Conservation (phyloP, 1,140 invertebrate genomes). For the Dendroctonus ponderosae region DNA sequence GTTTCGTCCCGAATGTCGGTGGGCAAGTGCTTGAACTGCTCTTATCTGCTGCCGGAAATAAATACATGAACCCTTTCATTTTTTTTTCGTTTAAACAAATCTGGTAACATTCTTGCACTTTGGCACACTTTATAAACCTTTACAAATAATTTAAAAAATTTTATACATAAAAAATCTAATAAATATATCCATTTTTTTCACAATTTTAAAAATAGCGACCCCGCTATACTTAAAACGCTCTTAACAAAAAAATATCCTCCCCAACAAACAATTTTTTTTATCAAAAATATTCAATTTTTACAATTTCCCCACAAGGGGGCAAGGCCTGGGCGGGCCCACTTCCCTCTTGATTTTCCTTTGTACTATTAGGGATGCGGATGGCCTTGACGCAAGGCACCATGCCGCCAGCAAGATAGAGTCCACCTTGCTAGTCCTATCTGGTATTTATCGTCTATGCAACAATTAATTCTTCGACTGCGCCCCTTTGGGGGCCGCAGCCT, state of each 20-base stretch:
- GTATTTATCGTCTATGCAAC: background rate
- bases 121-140: slow-evolving; percentile 52
- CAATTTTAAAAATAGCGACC: slow-evolving; percentile 50
- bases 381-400: slow-evolving; percentile 47
- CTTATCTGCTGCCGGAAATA: slow-evolving; percentile 38
- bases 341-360: slow-evolving; percentile 47
- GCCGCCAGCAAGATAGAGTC: slow-evolving; percentile 37
- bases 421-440: slow-evolving; percentile 39
- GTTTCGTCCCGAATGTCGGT: slow-evolving; percentile 39
- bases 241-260: slow-evolving; percentile 54
- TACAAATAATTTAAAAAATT: slow-evolving; percentile 53
- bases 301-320: slow-evolving; percentile 31
- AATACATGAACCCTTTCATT: slow-evolving; percentile 51
- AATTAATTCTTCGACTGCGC: background rate
- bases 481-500: too few relatives aligned
- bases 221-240: slow-evolving; percentile 46
- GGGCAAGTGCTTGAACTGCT: slow-evolving; percentile 44
- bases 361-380: slow-evolving; percentile 47
- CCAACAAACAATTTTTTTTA: slow-evolving; percentile 53
- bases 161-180: slow-evolving; percentile 50
- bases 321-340: slow-evolving; percentile 36
- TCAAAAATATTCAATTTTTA: slow-evolving; percentile 53
- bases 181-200: slow-evolving; percentile 54
- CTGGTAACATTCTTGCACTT: slow-evolving; percentile 52
- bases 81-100: slow-evolving; percentile 46